Evolutionary conservation across 2,113 vertebrate genomes (phyloP).

Genomic region (Daboia siamensis): DNA sequence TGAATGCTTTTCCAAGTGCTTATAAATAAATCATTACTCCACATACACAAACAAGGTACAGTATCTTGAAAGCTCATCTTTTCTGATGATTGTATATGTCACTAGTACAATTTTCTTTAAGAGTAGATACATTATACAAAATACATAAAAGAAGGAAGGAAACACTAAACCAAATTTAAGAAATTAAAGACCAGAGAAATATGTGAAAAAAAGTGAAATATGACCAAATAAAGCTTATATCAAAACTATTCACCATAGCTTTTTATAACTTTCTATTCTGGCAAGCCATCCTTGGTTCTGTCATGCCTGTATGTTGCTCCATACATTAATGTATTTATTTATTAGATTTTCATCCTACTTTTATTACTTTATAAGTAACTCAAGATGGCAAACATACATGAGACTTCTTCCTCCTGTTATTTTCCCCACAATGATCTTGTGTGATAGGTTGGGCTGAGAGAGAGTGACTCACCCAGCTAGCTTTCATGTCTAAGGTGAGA

Average conservation of each 20-base stretch:
- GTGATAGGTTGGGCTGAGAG: too few species aligned
- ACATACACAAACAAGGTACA: not conserved
- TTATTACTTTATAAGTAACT: not conserved
- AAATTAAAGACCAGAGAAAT: not conserved
- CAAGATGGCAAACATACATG: too few species aligned
- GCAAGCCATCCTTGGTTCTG: not conserved
- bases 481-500: too few species aligned
- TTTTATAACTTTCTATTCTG: not conserved
- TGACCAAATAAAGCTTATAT: not conserved
- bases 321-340: not conserved
- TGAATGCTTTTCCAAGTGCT: not conserved
- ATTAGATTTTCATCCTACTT: not conserved
- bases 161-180: not conserved
- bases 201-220: not conserved
- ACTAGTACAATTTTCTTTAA: not conserved
- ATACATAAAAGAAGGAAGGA: not conserved
- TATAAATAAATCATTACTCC: not conserved
- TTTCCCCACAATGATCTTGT: too few species aligned
- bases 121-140: not conserved
- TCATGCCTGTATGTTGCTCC: not conserved
- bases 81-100: not conserved
- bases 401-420: too few species aligned
- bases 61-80: not conserved
- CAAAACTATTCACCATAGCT: not conserved
- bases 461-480: too few species aligned